phyloP scores from a whole-genome alignment of 1,140 invertebrate genomes.

The Dufourea novaeangliae region DNA sequence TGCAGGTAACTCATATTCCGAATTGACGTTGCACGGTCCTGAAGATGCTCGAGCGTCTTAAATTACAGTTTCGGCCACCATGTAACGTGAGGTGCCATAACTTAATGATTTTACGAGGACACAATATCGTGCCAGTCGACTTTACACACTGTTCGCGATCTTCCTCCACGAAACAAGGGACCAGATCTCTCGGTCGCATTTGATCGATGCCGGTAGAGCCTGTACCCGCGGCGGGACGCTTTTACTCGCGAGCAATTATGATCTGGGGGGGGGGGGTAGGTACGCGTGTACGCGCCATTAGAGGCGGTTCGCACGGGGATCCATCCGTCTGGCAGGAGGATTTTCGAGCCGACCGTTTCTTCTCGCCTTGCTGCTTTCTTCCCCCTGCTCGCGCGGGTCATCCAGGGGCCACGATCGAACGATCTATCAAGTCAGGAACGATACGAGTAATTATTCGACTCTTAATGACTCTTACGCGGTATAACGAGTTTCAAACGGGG shows the following conservation, averaged over 20 bases:
- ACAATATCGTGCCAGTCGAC: too few species aligned
- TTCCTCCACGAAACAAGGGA: too few species aligned
- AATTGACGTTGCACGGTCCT: too few species aligned
- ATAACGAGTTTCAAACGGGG: conserved; percentile 56
- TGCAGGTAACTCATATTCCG: too few species aligned
- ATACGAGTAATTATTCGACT: conserved; percentile 71
- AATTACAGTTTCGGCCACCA: too few species aligned
- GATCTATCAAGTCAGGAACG: conserved; percentile 68
- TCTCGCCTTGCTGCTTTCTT: conserved; percentile 43
- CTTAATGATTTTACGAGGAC: too few species aligned
- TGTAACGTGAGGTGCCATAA: too few species aligned
- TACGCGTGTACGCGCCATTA: conserved; percentile 41
- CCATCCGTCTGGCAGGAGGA: neutral
- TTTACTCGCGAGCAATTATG: conserved; percentile 32
- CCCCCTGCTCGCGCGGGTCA: conserved; percentile 60
- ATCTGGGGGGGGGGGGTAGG: neutral
- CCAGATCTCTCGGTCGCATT: neutral
- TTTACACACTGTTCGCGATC: too few species aligned
- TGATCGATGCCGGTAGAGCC: neutral
- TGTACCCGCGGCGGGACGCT: neutral
- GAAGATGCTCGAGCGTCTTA: too few species aligned
- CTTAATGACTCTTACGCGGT: conserved; percentile 69
- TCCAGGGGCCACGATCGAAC: conserved; percentile 68
- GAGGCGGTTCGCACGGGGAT: conserved; percentile 48
- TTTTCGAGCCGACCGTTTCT: conserved; percentile 10